Evolutionary conservation across 1,140 invertebrate genomes (phyloP), one percentile per base, ranked within the genome.

Genomic region (Caenorhabditis latens): DNA sequence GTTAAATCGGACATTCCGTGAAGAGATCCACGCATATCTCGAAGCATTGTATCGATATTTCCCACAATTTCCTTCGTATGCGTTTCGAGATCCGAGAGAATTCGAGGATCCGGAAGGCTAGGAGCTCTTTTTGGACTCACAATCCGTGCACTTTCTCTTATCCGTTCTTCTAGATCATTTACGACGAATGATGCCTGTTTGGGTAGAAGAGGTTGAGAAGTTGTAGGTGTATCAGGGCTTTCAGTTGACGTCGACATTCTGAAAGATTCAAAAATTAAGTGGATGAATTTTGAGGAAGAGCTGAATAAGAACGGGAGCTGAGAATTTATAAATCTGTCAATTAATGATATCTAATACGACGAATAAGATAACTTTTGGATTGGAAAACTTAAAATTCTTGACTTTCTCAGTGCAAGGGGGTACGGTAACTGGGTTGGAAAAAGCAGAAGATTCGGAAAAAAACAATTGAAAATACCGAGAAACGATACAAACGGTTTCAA

Each of bases 1-100:
- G 86, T 88, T 19, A 89, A 65, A 50, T 89, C 88, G 24, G 61
- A 61, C 82, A 89, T 89, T 42, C 88, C 88, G 21, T 88, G 86
- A 24, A 89, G 86, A 8, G 83, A 86, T 11, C 88, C 88, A 83
- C 84, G 71, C 65, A 88, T 46, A 50, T 89, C 87, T 7, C 88
- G 5, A 19, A 89, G 57, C 53, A 89, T 50, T 21, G 53, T 42
- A 32, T 89, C 88, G 42, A 89, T 42, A 21, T 82, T 85, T 14
- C 58, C 24, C 13, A 88, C 88, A 21, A 89, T 89, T 43, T 61
- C 82, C 42, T 83, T 84, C 1, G 88, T 83, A 14, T 88, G 57
- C 2, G 46, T 32, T 53, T 89, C 88, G 2, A 89, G 61, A 24
- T 88, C 87, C 2, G 6, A 53, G 2, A 88, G 71, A 63, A 87